These are phyloP conservation scores for Pogonocherus hispidulus DNA, from an alignment of 2,888 invertebrate species.

Conservation along the genomic window DNA sequence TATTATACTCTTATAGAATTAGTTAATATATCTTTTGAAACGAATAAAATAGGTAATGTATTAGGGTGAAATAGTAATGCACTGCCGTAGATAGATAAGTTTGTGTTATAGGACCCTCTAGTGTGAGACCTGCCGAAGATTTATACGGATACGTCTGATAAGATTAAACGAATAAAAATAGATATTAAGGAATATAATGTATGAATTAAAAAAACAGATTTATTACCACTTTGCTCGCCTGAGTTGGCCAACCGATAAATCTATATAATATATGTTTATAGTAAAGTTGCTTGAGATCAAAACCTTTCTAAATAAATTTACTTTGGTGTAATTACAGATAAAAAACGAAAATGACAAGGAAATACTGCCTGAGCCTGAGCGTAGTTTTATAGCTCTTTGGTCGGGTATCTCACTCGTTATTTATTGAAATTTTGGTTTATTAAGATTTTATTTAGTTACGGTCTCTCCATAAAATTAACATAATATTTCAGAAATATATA, in stretches of 20 bases:
- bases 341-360: slow-evolving; percentile 3
- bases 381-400: slow-evolving; percentile 1
- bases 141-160: slow-evolving; percentile 16
- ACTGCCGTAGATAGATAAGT: neutral
- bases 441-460: neutral
- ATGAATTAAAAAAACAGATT: slow-evolving; percentile 9
- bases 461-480: no score
- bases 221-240: slow-evolving; percentile 7
- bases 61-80: neutral
- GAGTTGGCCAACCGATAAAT: slow-evolving; percentile 4
- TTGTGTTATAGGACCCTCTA: neutral
- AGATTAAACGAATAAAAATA: slow-evolving; percentile 14
- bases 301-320: slow-evolving; percentile 16
- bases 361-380: neutral
- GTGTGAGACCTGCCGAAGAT: neutral
- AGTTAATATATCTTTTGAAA: no score
- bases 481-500: no score
- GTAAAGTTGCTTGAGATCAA: slow-evolving; percentile 10
- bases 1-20: no score
- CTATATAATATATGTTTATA: slow-evolving; percentile 15
- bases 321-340: slow-evolving; percentile 13
- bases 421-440: slow-evolving; percentile 8
- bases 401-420: neutral
- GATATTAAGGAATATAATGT: slow-evolving; percentile 16
- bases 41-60: no score